Evolutionary conservation across 1,140 invertebrate species (phyloP), one percentile per base, ranked within the genome.

Genomic region (Acromyrmex heyeri): DNA sequence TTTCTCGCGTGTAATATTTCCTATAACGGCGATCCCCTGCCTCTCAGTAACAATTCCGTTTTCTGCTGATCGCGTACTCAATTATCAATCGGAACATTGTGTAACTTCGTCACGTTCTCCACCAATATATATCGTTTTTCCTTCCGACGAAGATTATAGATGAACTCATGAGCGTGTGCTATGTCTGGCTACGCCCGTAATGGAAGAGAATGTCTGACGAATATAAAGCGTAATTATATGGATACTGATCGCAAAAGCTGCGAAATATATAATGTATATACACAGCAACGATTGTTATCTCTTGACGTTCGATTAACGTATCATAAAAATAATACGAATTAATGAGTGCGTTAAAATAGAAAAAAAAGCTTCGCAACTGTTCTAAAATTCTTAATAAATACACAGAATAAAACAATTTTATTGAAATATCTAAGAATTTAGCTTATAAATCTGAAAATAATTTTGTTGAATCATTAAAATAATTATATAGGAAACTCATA

Each of bases 151-250:
- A 21, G 57, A 83, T 73, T 61, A 61, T 48, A 83, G 14, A 53
- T 78, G 44, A 24, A 85, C 30, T 85, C 44, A 62, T 34, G n/a
- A 38, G 38, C 53, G 53, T 53, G n/a, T 24, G 24, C 12, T 48
- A 59, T 44, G 38, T 44, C 38, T 44, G 38, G 10, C 4, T 50
- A 50, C 16, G 16, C 6, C 50, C 2, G 12, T 18, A 77, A 48
- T 27, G 27, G 24, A 50, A 72, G 57, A 72, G 55, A 85, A 78
- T 78, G 73, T 64, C 59, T 27, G 21, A 21, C 65, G 44, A 14
- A 24, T 53, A 27, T 65, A 21, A 82, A 67, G 30, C n/a, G 7
- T 61, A 78, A 81, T 77, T 79, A 86, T 79, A 86, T n/a, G n/a
- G 44, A 78, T 44, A 18, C 8, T 27, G 27, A 57, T 57, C 14